Evolutionary conservation across 2,888 invertebrate species (phyloP), one percentile per base, ranked within the genome.

Genomic region (Eumerus sabulonum): DNA sequence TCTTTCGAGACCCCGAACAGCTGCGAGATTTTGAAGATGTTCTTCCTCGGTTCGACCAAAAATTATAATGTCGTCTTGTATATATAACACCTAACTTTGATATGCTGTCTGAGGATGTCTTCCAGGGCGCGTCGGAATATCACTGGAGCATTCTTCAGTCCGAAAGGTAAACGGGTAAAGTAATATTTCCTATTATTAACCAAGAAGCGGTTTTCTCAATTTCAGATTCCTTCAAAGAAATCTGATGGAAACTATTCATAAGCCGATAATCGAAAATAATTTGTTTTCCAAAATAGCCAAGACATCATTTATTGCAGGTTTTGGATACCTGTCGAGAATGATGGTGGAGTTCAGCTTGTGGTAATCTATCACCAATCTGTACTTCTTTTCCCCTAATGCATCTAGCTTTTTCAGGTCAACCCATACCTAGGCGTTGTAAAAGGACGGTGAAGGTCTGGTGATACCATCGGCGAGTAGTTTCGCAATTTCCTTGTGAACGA

Each of bases 401-500:
- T 44, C 44, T n/a, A 9, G 44, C 13, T 44, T 44, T 13, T 44
- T 44, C 14, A 1, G 14, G 14, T 3, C 44, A 14, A 44, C 14
- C 14, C n/a, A 13, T 44, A 44, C 13, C 1, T 12, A 14, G 7
- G 44, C n/a, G 14, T 44, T 44, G 9, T 44, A 44, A 13, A 9
- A 14, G 14, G n/a, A 44, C 14, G 4, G n/a, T 13, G 44, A 44
- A 9, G 13, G n/a, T 44, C 44, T 12, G 9, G 13, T 44, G 5
- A 44, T 44, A 9, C 44, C 44, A 44, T 44, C 44, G n/a, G n/a
- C 13, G 40, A 40, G 40, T 40, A 40, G 9, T 40, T 40, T 11
- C 13, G n/a, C 13, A n/a, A 40, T 40, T 40, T 40, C n/a, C 2
- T 40, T 40, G n/a, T 40, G 4, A n/a, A 40, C 40, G n/a, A n/a